Percentiles rank a stretch among this genome's conserved stretches.
These are phyloP conservation scores for Camponotus fellah DNA, from an alignment of 2,888 invertebrate genomes.

Conservation along the genomic window DNA sequence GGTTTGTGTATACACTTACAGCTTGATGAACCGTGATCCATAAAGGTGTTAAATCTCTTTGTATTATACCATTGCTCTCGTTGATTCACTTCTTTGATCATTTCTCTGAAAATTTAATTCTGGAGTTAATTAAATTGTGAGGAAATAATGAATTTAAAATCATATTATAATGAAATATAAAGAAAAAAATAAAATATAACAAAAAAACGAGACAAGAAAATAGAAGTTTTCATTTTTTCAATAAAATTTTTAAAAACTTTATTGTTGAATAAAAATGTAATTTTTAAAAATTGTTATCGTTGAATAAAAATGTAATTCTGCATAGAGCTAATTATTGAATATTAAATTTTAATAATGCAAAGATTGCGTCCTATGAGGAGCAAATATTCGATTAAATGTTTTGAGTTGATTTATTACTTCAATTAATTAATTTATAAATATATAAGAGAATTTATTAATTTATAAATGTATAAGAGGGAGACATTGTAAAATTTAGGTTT, in stretches of 20 bases:
- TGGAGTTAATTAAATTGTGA: background rate
- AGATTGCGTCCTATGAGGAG: background rate
- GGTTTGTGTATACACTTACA: constrained; percentile 39
- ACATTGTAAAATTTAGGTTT: background rate
- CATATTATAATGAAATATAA: background rate
- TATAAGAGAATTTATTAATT: background rate
- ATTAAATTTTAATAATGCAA: background rate
- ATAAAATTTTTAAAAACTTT: background rate
- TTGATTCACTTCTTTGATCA: background rate
- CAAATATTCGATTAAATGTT: constrained; percentile 24
- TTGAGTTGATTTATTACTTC: background rate
- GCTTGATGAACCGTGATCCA: constrained; percentile 37
- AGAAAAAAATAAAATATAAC: background rate
- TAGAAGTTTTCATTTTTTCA: background rate
- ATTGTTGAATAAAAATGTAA: background rate
- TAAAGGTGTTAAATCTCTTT: background rate
- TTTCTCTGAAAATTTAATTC: constrained; percentile 8
- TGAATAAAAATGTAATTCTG: background rate
- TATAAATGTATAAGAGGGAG: constrained; percentile 14
- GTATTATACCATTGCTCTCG: constrained; percentile 1
- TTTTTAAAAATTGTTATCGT: background rate
- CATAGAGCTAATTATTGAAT: background rate
- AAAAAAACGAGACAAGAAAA: background rate
- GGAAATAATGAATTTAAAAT: background rate
- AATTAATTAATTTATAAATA: no score